Conservation (phyloP, 2,113 vertebrate genomes). For the Ceuthmochares aereus region DNA sequence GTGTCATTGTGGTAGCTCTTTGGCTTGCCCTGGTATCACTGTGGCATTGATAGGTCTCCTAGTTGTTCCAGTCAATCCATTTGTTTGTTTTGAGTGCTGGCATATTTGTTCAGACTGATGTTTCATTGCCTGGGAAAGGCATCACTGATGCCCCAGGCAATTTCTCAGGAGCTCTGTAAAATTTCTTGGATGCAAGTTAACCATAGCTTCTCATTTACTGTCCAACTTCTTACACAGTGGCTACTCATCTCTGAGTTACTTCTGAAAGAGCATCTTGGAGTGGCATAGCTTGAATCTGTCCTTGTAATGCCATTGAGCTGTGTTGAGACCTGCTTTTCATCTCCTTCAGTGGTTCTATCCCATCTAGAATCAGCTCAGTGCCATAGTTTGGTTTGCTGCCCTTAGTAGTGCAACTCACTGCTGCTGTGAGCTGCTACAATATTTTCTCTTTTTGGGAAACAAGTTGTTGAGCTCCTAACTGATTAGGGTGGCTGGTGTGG, state of each 20-base stretch:
- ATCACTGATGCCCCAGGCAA: not conserved
- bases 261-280: not conserved
- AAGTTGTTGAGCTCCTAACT: not conserved
- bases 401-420: not conserved
- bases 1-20: not conserved
- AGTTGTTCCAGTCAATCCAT: not conserved
- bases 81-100: not conserved
- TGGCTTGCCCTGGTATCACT: not conserved
- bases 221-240: rapidly evolving
- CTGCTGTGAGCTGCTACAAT: not conserved
- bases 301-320: rapidly evolving
- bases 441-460: not conserved
- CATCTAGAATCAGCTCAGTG: not conserved
- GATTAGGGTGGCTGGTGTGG: not conserved
- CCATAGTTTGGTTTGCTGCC: not conserved
- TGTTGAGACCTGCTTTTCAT: not conserved
- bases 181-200: not conserved
- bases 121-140: not conserved
- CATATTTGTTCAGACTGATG: not conserved
- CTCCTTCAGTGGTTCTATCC: not conserved
- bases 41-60: not conserved
- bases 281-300: not conserved
- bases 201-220: not conserved
- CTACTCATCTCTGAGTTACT: not conserved
- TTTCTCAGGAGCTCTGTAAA: not conserved